Evolutionary conservation across 1,140 invertebrate species (phyloP).

Genomic region (Drosophila funebris): DNA sequence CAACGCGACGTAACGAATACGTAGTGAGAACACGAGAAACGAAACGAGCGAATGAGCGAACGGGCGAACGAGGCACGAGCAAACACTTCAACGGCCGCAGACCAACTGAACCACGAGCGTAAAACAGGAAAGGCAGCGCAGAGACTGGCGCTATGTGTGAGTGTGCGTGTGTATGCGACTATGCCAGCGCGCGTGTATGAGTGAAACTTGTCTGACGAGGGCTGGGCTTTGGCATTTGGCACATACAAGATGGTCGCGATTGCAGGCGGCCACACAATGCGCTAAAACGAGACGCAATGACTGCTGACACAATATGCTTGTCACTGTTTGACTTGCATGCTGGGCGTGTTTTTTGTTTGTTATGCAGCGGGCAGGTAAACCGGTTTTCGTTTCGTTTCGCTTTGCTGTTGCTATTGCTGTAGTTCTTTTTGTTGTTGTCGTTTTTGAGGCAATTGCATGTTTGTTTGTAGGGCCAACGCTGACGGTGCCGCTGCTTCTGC

Average conservation of each 20-base stretch:
- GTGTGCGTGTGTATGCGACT: neutral
- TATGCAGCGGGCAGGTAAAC: slow-evolving; percentile 61
- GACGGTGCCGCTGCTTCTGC: slow-evolving; percentile 21
- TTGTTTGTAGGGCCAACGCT: slow-evolving; percentile 49
- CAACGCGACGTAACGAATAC: slow-evolving; percentile 51
- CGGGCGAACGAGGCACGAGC: slow-evolving; percentile 52
- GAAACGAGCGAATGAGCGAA: slow-evolving; percentile 47
- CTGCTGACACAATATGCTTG: slow-evolving; percentile 59
- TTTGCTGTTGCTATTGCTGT: slow-evolving; percentile 37
- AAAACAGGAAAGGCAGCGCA: slow-evolving; percentile 76
- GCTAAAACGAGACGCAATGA: slow-evolving; percentile 36
- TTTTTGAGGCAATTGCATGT: slow-evolving; percentile 63
- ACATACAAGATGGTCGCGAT: slow-evolving; percentile 77
- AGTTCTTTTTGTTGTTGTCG: slow-evolving; percentile 28
- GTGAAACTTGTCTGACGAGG: slow-evolving; percentile 67
- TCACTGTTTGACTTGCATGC: slow-evolving; percentile 63
- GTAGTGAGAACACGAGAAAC: slow-evolving; percentile 42
- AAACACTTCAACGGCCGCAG: slow-evolving; percentile 83
- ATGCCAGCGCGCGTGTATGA: slow-evolving; percentile 9
- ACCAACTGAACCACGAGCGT: slow-evolving; percentile 77
- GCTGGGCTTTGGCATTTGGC: slow-evolving; percentile 66
- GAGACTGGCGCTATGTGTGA: slow-evolving; percentile 23
- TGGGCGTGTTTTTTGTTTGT: slow-evolving; percentile 77
- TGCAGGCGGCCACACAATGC: slow-evolving; percentile 30
- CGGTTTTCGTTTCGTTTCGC: slow-evolving; percentile 54